These are phyloP conservation scores for Parnassius mnemosyne DNA, from an alignment of 2,888 invertebrate genomes.

Conservation along the genomic window DNA sequence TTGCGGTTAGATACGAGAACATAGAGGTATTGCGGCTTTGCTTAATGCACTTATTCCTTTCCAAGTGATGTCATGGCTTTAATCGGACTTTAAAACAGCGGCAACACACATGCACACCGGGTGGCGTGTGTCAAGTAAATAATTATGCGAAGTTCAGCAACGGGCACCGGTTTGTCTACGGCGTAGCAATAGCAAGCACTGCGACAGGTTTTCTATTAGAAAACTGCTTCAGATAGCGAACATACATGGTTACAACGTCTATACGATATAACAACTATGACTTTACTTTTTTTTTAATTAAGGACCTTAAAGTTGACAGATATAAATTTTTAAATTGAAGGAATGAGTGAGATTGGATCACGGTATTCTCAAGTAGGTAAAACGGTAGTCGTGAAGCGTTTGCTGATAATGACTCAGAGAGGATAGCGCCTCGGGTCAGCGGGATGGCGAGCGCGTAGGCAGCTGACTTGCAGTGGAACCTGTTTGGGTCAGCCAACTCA, in stretches of 20 bases:
- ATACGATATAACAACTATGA: neutral
- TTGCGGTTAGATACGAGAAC: slow-evolving; percentile 22
- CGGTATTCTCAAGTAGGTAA: slow-evolving; percentile 17
- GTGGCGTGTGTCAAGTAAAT: slow-evolving; percentile 12
- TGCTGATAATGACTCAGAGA: slow-evolving; percentile 54
- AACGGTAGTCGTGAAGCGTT: slow-evolving; percentile 32
- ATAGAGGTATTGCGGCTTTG: slow-evolving; percentile 23
- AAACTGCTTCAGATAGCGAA: neutral
- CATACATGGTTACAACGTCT: neutral
- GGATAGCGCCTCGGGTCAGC: slow-evolving; percentile 51
- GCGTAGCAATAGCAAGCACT: neutral
- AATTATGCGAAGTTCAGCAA: slow-evolving; percentile 5
- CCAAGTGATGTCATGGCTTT: slow-evolving; percentile 26
- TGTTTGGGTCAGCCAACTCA: slow-evolving; percentile 75
- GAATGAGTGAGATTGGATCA: neutral
- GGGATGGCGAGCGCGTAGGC: slow-evolving; percentile 61
- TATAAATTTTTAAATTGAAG: too few relatives aligned
- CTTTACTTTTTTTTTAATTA: neutral
- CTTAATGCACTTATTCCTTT: slow-evolving; percentile 27
- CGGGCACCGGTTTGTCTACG: slow-evolving; percentile 1
- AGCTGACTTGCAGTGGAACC: slow-evolving; percentile 68
- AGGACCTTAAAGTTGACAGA: neutral
- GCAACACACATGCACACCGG: slow-evolving; percentile 7
- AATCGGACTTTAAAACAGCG: slow-evolving; percentile 16
- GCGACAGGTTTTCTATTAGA: slow-evolving; percentile 5